Conservation (phyloP, 2,797 vertebrate genomes). For the Antrozous pallidus region DNA sequence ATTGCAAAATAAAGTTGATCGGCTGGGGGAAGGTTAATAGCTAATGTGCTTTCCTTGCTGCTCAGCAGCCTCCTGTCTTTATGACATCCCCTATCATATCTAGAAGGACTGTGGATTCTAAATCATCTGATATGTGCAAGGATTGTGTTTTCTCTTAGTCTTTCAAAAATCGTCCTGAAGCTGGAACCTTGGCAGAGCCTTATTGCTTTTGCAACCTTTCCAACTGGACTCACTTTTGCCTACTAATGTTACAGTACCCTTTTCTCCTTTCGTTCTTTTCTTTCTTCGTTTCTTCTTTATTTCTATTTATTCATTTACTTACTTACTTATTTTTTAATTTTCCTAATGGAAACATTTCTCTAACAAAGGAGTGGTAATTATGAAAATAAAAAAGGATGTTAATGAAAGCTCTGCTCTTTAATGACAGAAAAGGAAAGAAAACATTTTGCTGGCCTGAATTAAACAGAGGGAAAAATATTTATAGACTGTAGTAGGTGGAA, state of each 20-base stretch:
- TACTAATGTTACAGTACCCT: neutral
- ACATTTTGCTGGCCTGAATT: neutral
- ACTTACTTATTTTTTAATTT: neutral
- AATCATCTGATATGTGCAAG: conserved; percentile 81
- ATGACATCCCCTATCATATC: conserved; percentile 89
- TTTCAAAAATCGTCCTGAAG: conserved; percentile 75
- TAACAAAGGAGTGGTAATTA: conserved; percentile 54
- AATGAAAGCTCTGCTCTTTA: neutral
- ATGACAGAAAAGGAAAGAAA: neutral
- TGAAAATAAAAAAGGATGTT: conserved; percentile 25
- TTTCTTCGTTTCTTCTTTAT: too few relatives aligned
- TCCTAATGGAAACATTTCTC: neutral
- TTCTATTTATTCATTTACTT: too few relatives aligned
- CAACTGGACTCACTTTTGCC: conserved; percentile 54
- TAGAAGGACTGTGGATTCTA: conserved; percentile 88
- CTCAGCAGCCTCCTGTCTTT: conserved; percentile 86
- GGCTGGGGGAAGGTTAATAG: conserved; percentile 97
- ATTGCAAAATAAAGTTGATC: conserved; percentile 99
- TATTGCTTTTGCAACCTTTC: conserved; percentile 39
- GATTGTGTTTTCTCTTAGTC: conserved; percentile 66
- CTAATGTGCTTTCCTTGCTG: conserved; percentile 88
- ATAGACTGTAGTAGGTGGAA: neutral
- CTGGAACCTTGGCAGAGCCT: conserved; percentile 62
- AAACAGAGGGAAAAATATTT: neutral
- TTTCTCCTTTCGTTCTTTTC: neutral